Evolutionary conservation across 2,113 vertebrate genomes (phyloP).

Genomic region (Sphyrna mokarran): DNA sequence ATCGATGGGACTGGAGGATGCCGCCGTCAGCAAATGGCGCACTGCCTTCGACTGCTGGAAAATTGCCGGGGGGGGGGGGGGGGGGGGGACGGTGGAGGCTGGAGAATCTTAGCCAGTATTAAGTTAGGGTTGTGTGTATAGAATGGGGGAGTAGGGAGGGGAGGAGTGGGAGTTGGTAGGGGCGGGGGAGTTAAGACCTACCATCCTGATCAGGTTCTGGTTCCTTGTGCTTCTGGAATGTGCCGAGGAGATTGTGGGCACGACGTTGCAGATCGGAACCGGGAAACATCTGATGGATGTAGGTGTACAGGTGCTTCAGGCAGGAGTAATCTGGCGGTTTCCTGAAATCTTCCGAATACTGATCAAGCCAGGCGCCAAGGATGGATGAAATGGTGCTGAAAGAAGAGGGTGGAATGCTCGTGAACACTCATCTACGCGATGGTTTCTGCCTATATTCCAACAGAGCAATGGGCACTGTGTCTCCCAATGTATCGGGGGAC

Average conservation of each 20-base stretch:
- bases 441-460: not conserved
- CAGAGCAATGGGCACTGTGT: too few relatives aligned
- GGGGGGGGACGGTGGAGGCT: too few relatives aligned
- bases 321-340: constrained; percentile 76
- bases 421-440: not conserved
- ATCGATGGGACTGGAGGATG: too few relatives aligned
- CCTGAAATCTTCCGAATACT: constrained; percentile 95
- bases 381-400: constrained; percentile 88
- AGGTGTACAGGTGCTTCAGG: constrained; percentile 82
- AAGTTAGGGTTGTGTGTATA: not conserved
- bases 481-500: not conserved
- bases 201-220: constrained; percentile 68
- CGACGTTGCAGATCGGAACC: constrained; percentile 89
- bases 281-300: constrained; percentile 77
- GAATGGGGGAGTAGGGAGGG: constrained; percentile 20
- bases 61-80: not conserved
- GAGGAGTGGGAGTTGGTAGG: not conserved
- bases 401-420: fast-evolving
- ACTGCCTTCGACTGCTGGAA: too few relatives aligned
- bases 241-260: constrained; percentile 78
- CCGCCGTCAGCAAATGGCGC: too few relatives aligned
- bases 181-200: constrained; percentile 44
- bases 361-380: constrained; percentile 93
- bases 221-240: constrained; percentile 78
- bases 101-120: too few relatives aligned